Evolutionary conservation across 2,888 invertebrate species (phyloP), one percentile per base, ranked within the genome.

Genomic region (Philopedon plagiatum): DNA sequence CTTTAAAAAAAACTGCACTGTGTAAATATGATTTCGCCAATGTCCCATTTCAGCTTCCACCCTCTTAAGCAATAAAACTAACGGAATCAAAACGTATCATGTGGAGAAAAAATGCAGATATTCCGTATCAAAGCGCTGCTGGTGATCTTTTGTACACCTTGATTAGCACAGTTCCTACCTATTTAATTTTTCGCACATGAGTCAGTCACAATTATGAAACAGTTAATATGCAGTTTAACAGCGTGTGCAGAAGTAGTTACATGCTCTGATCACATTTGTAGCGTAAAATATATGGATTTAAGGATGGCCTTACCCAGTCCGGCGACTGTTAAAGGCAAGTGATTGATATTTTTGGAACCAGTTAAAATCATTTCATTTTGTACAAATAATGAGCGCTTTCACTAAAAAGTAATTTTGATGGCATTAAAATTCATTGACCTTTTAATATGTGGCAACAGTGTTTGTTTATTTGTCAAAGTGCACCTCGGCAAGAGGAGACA

Each of bases 171-270:
- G 57, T 37, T 21, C 21, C 37, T 37, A 23, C 34, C 32, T 21
- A 49, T 32, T 51, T 49, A 34, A 63, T 34, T 63, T 51, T 51
- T 49, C 18, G 21, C 62, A 34, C 62, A 63, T 63, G 62, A 49
- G 32, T 49, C 19, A 41, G 8, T 46, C 26, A 26, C 49, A 23
- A 49, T 26, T 26, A 41, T 11, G 7, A 49, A 49, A 2, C 26
- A 49, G 49, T 49, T 49, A 49, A 49, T 26, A 1, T 49, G n/a
- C 49, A 23, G 49, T 26, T 26, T 26, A 49, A 46, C 23, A 21
- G n/a, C 46, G 26, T 13, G 49, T 13, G 26, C 26, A 26, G 0
- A 49, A 49, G 49, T 41, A 18, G n/a, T 2, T 44, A 44, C 1
- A 9, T 19, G 4, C 21, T 46, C 7, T 46, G 9, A 23, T 44